Evolutionary conservation across 2,797 vertebrate genomes (phyloP), one percentile per base, ranked within the genome.

Genomic region (Gymnothorax javanicus): DNA sequence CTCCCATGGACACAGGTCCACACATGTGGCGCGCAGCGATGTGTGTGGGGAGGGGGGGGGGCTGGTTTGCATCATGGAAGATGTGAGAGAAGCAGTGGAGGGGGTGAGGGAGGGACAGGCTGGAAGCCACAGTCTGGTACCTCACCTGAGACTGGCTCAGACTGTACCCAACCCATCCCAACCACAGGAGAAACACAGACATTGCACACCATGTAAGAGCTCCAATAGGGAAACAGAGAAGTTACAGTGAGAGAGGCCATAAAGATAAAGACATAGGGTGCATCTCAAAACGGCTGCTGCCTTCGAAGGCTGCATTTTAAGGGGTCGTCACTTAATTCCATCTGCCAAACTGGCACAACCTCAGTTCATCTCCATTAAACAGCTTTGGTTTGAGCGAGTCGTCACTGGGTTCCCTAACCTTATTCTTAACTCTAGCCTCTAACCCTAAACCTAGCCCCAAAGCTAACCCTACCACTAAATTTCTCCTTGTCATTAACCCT

Each of bases 31-130:
- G 69, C 69, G 23, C 52, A 81, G 77, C 50, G 77, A 81, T 59
- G 71, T 43, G n/a, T n/a, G n/a, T n/a, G n/a, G n/a, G n/a, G 67
- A 54, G 25, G 4, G 33, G 20, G 57, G 83, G 69, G 20, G 84
- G 71, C 25, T 67, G n/a, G 67, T 75, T 73, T 84, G 52, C 13
- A 73, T 85, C 7, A 50, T 87, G 82, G 71, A 9, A 15, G 69
- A 33, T 25, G 86, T 64, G 67, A 73, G 67, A 60, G 27, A 27
- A 33, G 81, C 23, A 11, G 23, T 7, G 54, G 9, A 8, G 20
- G 43, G 17, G 77, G 52, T 13, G 82, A 5, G n/a, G 8, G n/a
- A 11, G 13, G 43, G 56, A 11, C 20, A 13, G 17, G 56, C 15
- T 60, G 50, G 25, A 56, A 20, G 7, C 27, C 56, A 25, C 3